Percentiles rank a stretch among this genome's conserved stretches.
Conservation (phyloP, 2,113 vertebrate genomes). For the Spea multiplicata region DNA sequence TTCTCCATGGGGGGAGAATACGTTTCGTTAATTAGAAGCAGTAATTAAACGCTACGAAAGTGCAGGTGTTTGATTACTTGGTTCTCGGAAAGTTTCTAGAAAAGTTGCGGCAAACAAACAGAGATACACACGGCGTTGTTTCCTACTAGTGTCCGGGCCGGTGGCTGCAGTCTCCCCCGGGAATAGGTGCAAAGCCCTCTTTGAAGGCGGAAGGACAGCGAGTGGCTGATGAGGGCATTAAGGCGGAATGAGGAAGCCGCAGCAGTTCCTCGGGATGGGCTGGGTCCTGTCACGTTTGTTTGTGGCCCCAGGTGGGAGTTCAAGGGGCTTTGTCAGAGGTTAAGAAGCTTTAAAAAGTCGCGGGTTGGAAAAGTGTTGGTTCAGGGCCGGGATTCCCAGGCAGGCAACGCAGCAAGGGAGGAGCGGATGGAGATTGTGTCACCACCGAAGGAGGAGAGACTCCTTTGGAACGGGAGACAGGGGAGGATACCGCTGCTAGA, state of each 20-base stretch:
- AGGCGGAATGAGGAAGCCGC: slow-evolving; percentile 37
- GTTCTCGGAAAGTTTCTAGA: neutral
- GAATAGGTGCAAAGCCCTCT: slow-evolving; percentile 1
- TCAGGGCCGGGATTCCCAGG: slow-evolving; percentile 45
- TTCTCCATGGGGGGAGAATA: neutral
- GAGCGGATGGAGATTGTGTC: slow-evolving; percentile 11
- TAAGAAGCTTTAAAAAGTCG: slow-evolving; percentile 16
- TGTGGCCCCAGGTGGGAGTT: neutral
- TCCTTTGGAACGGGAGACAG: neutral
- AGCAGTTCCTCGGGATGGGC: slow-evolving; percentile 11
- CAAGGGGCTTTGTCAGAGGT: neutral
- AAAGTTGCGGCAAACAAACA: neutral
- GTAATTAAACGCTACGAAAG: neutral
- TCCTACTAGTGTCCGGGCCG: slow-evolving; percentile 12
- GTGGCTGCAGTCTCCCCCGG: slow-evolving; percentile 14
- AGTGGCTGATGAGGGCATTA: slow-evolving; percentile 2
- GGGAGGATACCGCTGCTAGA: neutral
- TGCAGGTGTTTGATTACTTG: neutral
- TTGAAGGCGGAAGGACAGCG: slow-evolving; percentile 32
- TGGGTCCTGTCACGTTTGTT: slow-evolving; percentile 1
- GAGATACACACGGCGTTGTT: neutral
- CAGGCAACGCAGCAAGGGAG: slow-evolving; percentile 26
- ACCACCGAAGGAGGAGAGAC: slow-evolving; percentile 14
- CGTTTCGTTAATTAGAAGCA: neutral
- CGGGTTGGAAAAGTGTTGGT: slow-evolving; percentile 18